Evolutionary conservation across 2,888 invertebrate species (phyloP), one percentile per base, ranked within the genome.

Genomic region (Drosophila kuntzei): DNA sequence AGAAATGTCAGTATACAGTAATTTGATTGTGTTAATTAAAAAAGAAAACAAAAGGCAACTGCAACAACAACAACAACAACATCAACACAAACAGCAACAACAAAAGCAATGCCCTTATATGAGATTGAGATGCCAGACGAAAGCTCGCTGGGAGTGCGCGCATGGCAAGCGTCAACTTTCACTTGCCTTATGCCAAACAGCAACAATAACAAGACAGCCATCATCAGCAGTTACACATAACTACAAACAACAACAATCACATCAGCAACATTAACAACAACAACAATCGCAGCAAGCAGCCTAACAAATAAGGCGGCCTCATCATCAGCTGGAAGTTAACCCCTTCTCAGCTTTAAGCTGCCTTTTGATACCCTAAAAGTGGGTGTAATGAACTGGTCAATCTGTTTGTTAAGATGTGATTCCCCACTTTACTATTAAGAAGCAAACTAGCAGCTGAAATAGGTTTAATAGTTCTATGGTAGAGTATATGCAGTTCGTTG

Each of bases 1-100:
- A 76, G 71, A 71, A 68, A 71, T 78, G 76, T 43, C 55, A 79
- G 77, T 61, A 70, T 68, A 58, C 63, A 61, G 69, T 81, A 81
- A 79, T 85, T 86, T 81, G 71, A 89, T 81, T 71, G 85, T 87
- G 89, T 84, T 86, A 86, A 86, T 86, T 86, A 86, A 85, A 87
- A 83, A 81, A 74, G 73, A 84, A 87, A 89, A 84, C 77, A 89
- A 89, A 81, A 80, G 61, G 46, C 51, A 69, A 37, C 47, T 18
- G 43, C 68, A 55, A 36, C 71, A 39, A 36, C 43, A 69, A n/a
- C 27, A 62, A 36, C 27, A 60, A 29, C 37, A 44, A 16, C 16
- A 50, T 3, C 25, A 46, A 5, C 55, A 44, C n/a, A n/a, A n/a
- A 18, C 58, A 55, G 12, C 60, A 71, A 27, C 57, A 54, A 14